phyloP scores from a whole-genome alignment of 2,888 invertebrate species.

The Nebria salina region DNA sequence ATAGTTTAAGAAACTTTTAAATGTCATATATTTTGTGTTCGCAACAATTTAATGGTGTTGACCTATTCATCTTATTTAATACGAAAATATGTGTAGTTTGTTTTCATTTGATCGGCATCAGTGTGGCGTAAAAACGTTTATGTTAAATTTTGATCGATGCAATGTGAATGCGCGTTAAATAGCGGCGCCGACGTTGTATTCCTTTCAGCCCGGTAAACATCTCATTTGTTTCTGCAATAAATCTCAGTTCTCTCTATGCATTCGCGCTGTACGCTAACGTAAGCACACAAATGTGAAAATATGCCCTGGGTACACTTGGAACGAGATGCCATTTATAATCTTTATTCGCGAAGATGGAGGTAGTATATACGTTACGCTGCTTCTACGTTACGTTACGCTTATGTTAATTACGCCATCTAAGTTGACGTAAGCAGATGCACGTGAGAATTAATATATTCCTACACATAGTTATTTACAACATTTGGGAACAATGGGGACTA shows the following conservation, averaged over 20 bases:
- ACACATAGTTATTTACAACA: neutral
- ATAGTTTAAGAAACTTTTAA: neutral
- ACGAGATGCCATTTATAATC: slow-evolving; percentile 44
- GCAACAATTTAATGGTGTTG: neutral
- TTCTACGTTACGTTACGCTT: slow-evolving; percentile 11
- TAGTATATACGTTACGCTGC: slow-evolving; percentile 4
- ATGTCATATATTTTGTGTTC: neutral
- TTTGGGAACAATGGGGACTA: neutral
- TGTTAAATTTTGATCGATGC: slow-evolving; percentile 28
- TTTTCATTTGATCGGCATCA: neutral
- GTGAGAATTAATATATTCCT: slow-evolving; percentile 26
- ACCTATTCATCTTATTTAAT: neutral
- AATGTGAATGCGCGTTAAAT: slow-evolving; percentile 15
- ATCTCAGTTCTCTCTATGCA: slow-evolving; percentile 34
- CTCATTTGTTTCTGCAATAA: slow-evolving; percentile 42
- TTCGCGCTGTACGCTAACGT: slow-evolving; percentile 30
- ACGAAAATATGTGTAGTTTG: neutral
- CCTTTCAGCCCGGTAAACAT: slow-evolving; percentile 39
- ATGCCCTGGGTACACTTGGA: slow-evolving; percentile 22
- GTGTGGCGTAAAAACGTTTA: neutral
- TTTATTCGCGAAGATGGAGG: slow-evolving; percentile 37
- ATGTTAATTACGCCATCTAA: slow-evolving; percentile 35
- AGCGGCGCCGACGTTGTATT: neutral
- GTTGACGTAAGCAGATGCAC: neutral
- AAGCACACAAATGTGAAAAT: slow-evolving; percentile 35